Percentiles rank a stretch among this genome's conserved stretches.
Evolutionary conservation across 2,888 invertebrate species (phyloP).

Genomic region (Hanleya hanleyi): DNA sequence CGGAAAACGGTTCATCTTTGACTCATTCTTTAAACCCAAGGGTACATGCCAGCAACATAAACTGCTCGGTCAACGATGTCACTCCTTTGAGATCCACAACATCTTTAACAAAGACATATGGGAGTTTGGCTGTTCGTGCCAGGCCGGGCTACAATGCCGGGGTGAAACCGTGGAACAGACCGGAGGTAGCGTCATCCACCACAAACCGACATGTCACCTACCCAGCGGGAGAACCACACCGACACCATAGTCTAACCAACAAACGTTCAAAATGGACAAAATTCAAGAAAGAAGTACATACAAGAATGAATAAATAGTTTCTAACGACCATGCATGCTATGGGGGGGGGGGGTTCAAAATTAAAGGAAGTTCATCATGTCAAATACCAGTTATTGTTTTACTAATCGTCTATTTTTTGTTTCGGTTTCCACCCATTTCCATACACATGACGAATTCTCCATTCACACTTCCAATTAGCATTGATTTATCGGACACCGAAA

Average conservation of each 20-base stretch:
- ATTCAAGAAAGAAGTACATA: background rate
- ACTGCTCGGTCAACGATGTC: slow-evolving; percentile 34
- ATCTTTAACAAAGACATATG: slow-evolving; percentile 40
- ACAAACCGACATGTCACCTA: slow-evolving; percentile 46
- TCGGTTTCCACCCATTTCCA: too few relatives aligned
- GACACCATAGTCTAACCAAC: background rate
- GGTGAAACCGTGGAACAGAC: slow-evolving; percentile 45
- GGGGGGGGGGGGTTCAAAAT: too few relatives aligned
- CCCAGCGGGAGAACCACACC: background rate
- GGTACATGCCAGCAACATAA: slow-evolving; percentile 39
- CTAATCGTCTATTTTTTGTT: too few relatives aligned
- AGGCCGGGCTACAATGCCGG: slow-evolving; percentile 41
- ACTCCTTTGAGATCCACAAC: slow-evolving; percentile 38
- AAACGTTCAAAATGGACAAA: background rate
- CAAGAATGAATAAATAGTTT: too few relatives aligned
- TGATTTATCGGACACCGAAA: too few relatives aligned
- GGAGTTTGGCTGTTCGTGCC: slow-evolving; percentile 44
- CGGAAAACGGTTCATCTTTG: slow-evolving; percentile 36
- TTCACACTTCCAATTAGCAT: too few relatives aligned
- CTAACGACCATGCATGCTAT: too few relatives aligned
- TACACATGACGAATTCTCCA: too few relatives aligned
- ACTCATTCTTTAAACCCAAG: slow-evolving; percentile 15
- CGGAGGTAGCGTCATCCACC: slow-evolving; percentile 37
- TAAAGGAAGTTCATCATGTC: too few relatives aligned
- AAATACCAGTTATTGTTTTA: too few relatives aligned